phyloP scores from a whole-genome alignment of 2,797 vertebrate species.

The Delichon dasypus region DNA sequence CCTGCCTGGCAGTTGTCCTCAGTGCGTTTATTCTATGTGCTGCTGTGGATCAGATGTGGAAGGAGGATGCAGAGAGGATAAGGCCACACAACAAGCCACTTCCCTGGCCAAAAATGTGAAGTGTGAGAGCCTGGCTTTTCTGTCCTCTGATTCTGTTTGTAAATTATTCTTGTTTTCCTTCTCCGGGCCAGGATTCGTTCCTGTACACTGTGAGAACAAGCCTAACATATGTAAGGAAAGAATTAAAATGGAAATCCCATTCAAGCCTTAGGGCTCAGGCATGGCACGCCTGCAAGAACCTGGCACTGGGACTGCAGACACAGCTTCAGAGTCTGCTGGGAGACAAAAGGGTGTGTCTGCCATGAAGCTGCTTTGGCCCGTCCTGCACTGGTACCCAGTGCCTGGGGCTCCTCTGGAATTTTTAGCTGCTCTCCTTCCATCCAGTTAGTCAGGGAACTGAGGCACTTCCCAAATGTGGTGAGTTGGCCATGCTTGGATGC shows the following conservation, averaged over 20 bases:
- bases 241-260: conserved; percentile 35
- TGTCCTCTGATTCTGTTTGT: not conserved
- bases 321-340: not conserved
- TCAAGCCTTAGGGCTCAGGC: not conserved
- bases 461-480: not conserved
- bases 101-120: not conserved
- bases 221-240: not conserved
- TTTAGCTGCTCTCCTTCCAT: rapidly evolving
- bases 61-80: not conserved
- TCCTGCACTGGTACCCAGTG: rapidly evolving
- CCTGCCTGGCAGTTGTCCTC: not conserved
- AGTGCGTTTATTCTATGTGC: rapidly evolving
- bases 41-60: not conserved
- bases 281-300: not conserved
- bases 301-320: not conserved
- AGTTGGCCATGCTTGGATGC: rapidly evolving
- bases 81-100: not conserved
- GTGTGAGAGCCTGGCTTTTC: not conserved
- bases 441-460: rapidly evolving
- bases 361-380: not conserved
- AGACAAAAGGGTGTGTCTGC: not conserved
- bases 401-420: not conserved
- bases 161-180: not conserved
- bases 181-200: not conserved
- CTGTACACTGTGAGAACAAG: not conserved